These are phyloP conservation scores for Aphaenogaster ashmeadi DNA, from an alignment of 1,140 invertebrate species.

Conservation along the genomic window DNA sequence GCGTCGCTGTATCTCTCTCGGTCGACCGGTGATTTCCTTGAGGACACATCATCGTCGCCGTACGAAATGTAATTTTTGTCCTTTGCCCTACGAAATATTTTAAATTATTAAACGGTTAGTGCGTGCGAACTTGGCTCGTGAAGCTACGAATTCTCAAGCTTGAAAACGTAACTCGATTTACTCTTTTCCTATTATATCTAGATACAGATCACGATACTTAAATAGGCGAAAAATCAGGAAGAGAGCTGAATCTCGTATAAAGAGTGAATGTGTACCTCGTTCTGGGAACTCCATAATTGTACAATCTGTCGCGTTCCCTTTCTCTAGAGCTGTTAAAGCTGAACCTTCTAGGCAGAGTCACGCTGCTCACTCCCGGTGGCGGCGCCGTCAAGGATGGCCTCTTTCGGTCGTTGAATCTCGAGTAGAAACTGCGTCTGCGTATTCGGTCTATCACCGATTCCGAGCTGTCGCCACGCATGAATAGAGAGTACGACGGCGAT, in stretches of 20 bases:
- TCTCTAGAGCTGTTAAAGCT: slow-evolving; percentile 79
- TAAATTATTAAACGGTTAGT: background rate
- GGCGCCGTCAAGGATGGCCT: slow-evolving; percentile 84
- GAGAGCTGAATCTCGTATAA: background rate
- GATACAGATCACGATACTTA: background rate
- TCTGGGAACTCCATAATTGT: slow-evolving; percentile 34
- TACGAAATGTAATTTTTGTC: slow-evolving; percentile 76
- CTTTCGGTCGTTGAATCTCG: slow-evolving; percentile 94
- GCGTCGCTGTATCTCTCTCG: slow-evolving; percentile 79
- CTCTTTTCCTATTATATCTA: background rate
- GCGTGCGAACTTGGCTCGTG: background rate
- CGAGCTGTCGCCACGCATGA: slow-evolving; percentile 83
- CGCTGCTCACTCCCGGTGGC: slow-evolving; percentile 76
- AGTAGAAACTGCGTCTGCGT: slow-evolving; percentile 95
- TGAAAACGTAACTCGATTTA: background rate
- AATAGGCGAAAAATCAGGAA: background rate
- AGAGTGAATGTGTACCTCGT: slow-evolving; percentile 32
- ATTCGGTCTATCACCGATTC: slow-evolving; percentile 95
- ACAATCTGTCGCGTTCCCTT: slow-evolving; percentile 70
- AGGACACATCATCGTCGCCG: slow-evolving; percentile 76
- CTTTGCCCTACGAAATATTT: slow-evolving; percentile 24
- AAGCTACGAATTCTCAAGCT: background rate
- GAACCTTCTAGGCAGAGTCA: slow-evolving; percentile 83
- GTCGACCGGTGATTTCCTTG: slow-evolving; percentile 80
- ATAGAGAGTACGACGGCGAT: slow-evolving; percentile 86